A percentile compares a stretch with the other conserved stretches of the same genome.
phyloP scores from a whole-genome alignment of 2,888 invertebrate genomes.

The Spodoptera picta region DNA sequence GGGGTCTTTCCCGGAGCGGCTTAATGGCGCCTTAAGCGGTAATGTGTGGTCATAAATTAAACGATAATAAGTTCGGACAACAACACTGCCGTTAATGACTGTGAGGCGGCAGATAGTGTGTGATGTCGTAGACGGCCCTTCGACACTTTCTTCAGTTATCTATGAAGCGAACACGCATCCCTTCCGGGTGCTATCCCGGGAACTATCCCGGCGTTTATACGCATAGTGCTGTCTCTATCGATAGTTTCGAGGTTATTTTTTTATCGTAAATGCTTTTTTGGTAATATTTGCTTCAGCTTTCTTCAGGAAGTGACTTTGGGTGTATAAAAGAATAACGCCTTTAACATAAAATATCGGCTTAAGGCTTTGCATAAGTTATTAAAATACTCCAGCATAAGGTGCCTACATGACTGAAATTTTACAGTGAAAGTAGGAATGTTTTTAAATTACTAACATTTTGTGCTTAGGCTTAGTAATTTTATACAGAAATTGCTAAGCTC shows the following conservation, averaged over 20 bases:
- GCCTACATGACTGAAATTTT: neutral
- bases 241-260: slow-evolving; percentile 41
- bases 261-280: slow-evolving; percentile 44
- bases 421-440: too few species aligned
- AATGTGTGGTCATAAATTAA: slow-evolving; percentile 87
- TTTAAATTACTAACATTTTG: too few species aligned
- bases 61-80: slow-evolving; percentile 88
- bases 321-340: slow-evolving; percentile 1
- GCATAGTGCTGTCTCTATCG: slow-evolving; percentile 45
- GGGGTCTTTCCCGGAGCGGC: slow-evolving; percentile 70
- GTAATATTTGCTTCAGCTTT: slow-evolving; percentile 25
- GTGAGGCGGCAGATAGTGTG: slow-evolving; percentile 59
- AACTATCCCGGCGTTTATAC: slow-evolving; percentile 36
- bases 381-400: neutral
- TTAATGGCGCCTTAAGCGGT: slow-evolving; percentile 86
- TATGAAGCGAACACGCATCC: slow-evolving; percentile 50
- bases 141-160: slow-evolving; percentile 65
- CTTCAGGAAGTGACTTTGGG: neutral
- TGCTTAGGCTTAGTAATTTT: too few species aligned
- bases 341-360: neutral
- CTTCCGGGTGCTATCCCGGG: slow-evolving; percentile 53
- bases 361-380: neutral
- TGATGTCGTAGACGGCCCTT: slow-evolving; percentile 54
- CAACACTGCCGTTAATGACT: slow-evolving; percentile 78
- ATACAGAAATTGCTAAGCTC: too few species aligned